Base-by-base conservation (phyloP, 2,113 vertebrate species). In the Siniperca chuatsi region DNA sequence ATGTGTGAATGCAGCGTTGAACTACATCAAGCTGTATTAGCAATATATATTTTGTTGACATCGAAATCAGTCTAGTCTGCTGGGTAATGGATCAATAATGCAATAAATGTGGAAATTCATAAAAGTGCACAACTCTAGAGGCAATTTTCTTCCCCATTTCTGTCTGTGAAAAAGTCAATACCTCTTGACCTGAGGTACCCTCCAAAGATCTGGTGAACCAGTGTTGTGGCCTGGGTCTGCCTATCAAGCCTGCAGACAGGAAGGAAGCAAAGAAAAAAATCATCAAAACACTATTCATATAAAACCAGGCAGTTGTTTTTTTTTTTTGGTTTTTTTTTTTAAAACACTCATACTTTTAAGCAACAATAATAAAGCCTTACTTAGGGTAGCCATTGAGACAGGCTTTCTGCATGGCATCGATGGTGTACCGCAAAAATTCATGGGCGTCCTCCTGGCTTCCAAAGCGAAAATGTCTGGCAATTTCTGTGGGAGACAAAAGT, bases 371-470 rank as follows among this genome's bases (percentile, higher is more conserved):
- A 48, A 40, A 68, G 55, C 70, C 96, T n/a, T 96, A 99, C 98
- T 96, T 98, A 29, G 97, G 96, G 61, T 95, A 97, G 83, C 96
- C 97, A 0, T 95, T 97, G 29, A 99, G 93, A 89, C 98, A 99
- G 90, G 98, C 97, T 93, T 96, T 97, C 95, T 99, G 98, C 98
- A 99, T 99, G 90, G 98, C 98, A 0, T 99, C 98, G 0, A 99
- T 96, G 81, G 97, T 98, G 87, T 98, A 99, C 13, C 98, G 96
- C 86, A 99, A 89, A 88, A 99, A 99, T 74, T 99, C 98, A 0
- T 99, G 98, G 0, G 98, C 98, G 0, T 99, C 98, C 91, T 99
- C 98, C 83, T 99, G 98, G 79, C 94, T 97, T 42, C 98, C 98
- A 0, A 99, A 98, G 67, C 94, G 97, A 93, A 99, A 97, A 80